phyloP scores from a whole-genome alignment of 2,113 vertebrate genomes.

The Nothobranchius furzeri region DNA sequence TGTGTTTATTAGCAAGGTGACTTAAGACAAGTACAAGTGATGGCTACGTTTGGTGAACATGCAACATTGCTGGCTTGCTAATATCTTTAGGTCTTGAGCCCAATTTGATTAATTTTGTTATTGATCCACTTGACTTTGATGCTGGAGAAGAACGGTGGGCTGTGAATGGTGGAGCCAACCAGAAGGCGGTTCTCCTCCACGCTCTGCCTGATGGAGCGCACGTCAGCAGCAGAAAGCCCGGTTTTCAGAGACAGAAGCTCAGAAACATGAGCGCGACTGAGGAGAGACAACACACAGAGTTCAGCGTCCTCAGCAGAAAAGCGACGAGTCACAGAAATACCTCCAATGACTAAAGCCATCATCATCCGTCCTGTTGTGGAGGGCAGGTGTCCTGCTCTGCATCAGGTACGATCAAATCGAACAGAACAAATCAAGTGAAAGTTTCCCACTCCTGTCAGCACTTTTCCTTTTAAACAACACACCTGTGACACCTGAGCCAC shows the following conservation, averaged over 20 bases:
- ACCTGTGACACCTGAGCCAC: slow-evolving; percentile 18
- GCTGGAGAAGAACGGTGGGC: slow-evolving; percentile 63
- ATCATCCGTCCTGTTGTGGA: too few species aligned
- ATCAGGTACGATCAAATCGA: background rate
- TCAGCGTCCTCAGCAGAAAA: background rate
- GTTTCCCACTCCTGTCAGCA: background rate
- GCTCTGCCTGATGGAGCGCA: slow-evolving; percentile 77
- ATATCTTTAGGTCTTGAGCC: slow-evolving; percentile 3
- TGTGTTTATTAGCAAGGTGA: too few species aligned
- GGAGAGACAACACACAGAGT: slow-evolving; percentile 17
- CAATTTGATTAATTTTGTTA: slow-evolving; percentile 28
- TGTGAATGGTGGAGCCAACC: background rate
- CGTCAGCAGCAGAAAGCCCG: slow-evolving; percentile 75
- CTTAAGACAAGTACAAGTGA: too few species aligned
- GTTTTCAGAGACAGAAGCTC: slow-evolving; percentile 85
- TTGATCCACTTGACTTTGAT: slow-evolving; percentile 49
- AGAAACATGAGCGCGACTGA: slow-evolving; percentile 84
- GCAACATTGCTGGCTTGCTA: background rate
- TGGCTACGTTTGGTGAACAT: background rate
- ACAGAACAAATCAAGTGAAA: background rate
- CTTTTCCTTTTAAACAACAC: slow-evolving; percentile 7
- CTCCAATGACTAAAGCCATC: too few species aligned
- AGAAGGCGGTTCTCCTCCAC: slow-evolving; percentile 64
- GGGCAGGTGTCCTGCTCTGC: too few species aligned
- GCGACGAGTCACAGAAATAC: background rate